phyloP scores from a whole-genome alignment of 2,113 vertebrate genomes.

The Galeopterus variegatus region DNA sequence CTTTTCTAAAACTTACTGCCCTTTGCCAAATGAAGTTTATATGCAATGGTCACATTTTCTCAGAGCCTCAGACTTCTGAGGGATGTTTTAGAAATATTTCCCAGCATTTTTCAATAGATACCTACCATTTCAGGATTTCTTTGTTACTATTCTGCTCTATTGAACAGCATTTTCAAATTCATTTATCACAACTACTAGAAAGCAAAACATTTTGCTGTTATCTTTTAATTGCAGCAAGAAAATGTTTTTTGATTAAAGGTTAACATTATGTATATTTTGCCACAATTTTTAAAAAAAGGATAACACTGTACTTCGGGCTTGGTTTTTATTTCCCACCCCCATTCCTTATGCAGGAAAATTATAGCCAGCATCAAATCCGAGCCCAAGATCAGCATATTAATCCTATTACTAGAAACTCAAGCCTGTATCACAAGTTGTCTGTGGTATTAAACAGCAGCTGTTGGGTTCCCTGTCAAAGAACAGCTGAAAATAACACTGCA shows the following conservation, averaged over 20 bases:
- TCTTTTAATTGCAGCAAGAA: constrained; percentile 40
- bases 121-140: constrained; percentile 26
- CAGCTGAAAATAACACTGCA: constrained; percentile 91
- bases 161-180: constrained; percentile 50
- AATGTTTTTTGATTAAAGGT: background rate
- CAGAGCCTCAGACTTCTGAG: constrained; percentile 33
- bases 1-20: constrained; percentile 51
- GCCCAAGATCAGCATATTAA: constrained; percentile 66
- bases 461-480: constrained; percentile 85
- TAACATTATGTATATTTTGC: constrained; percentile 13
- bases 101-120: constrained; percentile 41
- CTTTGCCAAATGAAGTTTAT: constrained; percentile 53
- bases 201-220: background rate
- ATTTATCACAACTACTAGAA: background rate
- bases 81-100: background rate
- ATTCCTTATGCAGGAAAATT: constrained; percentile 50
- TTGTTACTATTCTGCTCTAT: background rate
- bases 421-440: constrained; percentile 81
- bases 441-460: constrained; percentile 88
- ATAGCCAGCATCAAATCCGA: constrained; percentile 55
- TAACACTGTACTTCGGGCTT: background rate
- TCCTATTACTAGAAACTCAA: constrained; percentile 81
- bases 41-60: constrained; percentile 41
- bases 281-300: background rate
- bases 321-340: background rate